Base-by-base conservation (phyloP, 2,888 invertebrate species). In the Pegoplata infirma region DNA sequence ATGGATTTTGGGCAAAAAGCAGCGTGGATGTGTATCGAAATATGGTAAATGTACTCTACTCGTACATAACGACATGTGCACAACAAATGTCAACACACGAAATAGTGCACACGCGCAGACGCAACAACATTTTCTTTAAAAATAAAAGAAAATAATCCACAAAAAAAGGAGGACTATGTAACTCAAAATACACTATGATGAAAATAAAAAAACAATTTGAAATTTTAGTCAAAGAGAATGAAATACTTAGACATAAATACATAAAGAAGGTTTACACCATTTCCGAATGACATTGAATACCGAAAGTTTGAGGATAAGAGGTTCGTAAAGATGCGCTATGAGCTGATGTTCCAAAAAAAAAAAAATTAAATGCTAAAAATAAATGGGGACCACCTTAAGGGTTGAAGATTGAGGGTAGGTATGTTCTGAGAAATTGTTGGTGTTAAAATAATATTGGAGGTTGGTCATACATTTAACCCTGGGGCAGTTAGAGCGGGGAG, bases 71-170 rank as follows among this genome's bases (percentile, higher is more conserved):
- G 63, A 68, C 56, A 73, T 69, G 44, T 71, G 75, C 55, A 46
- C 53, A 80, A 79, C 69, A 84, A 85, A 86, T 85, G 85, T 86
- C 86, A 85, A 82, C 82, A 82, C 80, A 82, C 83, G 74, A 81
- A 82, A 80, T 80, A 78, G 73, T 77, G 82, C 84, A 82, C 82
- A 84, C 83, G 85, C 84, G 84, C 84, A 84, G 76, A 84, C 74
- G 80, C 83, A 84, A 82, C 82, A 79, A 77, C 73, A 53, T 69
- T 63, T 61, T 17, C n/a, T n/a, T n/a, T n/a, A n/a, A n/a, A n/a
- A n/a, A n/a, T n/a, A n/a, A n/a, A n/a, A 14, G 53, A 53, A 73
- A 56, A 56, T 66, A 73, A 73, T 47, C 36, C 36, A 61, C 19
- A 69, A 71, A 17, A 14, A 53, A 47, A 47, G 16, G 44, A n/a